Percentiles rank a stretch among this genome's conserved stretches.
Evolutionary conservation across 1,140 invertebrate genomes (phyloP).

Genomic region (Heliothis subflexa): DNA sequence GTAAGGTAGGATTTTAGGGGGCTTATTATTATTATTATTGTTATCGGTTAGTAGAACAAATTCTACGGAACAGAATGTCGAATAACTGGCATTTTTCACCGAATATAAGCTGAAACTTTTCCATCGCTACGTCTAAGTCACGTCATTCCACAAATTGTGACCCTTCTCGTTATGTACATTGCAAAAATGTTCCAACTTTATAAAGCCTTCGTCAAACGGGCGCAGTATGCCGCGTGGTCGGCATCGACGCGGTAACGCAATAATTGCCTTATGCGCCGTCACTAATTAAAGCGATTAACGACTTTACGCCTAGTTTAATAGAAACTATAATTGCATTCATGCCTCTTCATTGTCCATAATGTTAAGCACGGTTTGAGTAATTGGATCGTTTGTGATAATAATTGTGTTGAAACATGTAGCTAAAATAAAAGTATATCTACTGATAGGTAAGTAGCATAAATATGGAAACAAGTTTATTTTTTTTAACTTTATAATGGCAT

Average conservation of each 20-base stretch:
- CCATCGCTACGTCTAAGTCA: slow-evolving; percentile 29
- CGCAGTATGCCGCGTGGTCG: slow-evolving; percentile 19
- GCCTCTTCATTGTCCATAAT: neutral
- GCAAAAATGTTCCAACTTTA: slow-evolving; percentile 31
- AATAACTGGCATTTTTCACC: slow-evolving; percentile 43
- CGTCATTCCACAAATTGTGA: slow-evolving; percentile 40
- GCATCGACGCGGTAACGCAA: neutral
- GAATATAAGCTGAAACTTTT: slow-evolving; percentile 38
- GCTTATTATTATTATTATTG: too few relatives aligned
- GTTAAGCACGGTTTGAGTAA: neutral
- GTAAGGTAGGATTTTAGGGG: too few relatives aligned
- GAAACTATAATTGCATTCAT: neutral
- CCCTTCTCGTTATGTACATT: slow-evolving; percentile 32
- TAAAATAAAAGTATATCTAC: too few relatives aligned
- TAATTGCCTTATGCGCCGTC: slow-evolving; percentile 24
- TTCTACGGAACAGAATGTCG: slow-evolving; percentile 19
- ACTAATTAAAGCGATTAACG: slow-evolving; percentile 26
- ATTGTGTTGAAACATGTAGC: too few relatives aligned
- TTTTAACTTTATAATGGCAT: too few relatives aligned
- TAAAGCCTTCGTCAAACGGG: slow-evolving; percentile 24
- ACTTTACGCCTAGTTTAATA: slow-evolving; percentile 22
- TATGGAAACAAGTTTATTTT: too few relatives aligned
- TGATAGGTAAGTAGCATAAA: too few relatives aligned
- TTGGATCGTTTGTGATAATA: neutral
- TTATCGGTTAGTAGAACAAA: slow-evolving; percentile 39